phyloP scores from a whole-genome alignment of 1,140 invertebrate species.

The Macrobrachium nipponense region DNA sequence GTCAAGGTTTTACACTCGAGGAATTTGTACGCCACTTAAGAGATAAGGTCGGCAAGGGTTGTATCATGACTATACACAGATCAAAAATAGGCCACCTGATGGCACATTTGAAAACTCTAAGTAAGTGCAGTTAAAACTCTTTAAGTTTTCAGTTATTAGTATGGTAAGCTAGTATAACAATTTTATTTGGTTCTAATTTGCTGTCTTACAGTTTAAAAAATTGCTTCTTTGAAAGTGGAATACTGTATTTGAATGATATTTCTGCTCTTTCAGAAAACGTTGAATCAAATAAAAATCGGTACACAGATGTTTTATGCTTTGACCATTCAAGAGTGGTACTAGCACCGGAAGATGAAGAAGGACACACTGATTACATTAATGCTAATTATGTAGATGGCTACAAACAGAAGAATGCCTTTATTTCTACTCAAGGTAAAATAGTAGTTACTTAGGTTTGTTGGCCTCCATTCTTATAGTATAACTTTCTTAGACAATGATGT shows the following conservation, averaged over 20 bases:
- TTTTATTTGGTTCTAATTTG: background rate
- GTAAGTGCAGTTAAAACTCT: constrained; percentile 65
- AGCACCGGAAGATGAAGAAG: constrained; percentile 77
- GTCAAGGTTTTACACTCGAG: constrained; percentile 76
- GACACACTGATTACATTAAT: constrained; percentile 93
- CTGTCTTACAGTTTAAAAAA: background rate
- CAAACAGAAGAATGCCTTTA: constrained; percentile 97
- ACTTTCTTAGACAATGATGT: constrained; percentile 16
- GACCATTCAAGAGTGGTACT: constrained; percentile 93
- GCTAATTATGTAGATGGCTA: constrained; percentile 98
- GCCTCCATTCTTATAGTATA: background rate
- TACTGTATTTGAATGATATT: background rate
- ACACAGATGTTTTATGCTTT: constrained; percentile 95
- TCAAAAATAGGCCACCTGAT: constrained; percentile 83
- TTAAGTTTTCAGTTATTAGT: background rate
- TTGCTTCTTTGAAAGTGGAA: background rate
- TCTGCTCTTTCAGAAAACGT: constrained; percentile 71
- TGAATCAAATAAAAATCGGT: constrained; percentile 94
- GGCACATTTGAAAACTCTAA: constrained; percentile 85
- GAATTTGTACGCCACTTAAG: constrained; percentile 84
- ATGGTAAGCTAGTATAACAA: too few species aligned
- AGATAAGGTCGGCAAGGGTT: constrained; percentile 81
- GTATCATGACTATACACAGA: constrained; percentile 85
- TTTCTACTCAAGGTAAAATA: constrained; percentile 98
- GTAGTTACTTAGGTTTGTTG: background rate